Percentiles rank a stretch among this genome's conserved stretches.
phyloP scores from a whole-genome alignment of 2,888 invertebrate genomes.

The Nemotelus pantherinus region DNA sequence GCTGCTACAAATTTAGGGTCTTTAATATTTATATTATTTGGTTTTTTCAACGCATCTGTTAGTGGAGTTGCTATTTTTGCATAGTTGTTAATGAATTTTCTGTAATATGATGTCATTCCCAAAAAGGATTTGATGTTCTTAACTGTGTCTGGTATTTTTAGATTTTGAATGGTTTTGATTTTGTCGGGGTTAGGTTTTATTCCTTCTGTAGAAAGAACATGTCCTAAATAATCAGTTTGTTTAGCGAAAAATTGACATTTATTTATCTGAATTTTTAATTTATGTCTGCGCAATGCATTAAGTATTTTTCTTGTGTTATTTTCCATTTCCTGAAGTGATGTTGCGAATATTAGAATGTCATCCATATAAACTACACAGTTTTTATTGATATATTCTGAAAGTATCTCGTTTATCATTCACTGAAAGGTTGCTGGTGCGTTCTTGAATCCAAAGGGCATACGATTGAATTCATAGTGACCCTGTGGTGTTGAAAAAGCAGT shows the following conservation, averaged over 20 bases:
- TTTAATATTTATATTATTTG: slow-evolving; percentile 10
- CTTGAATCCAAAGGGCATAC: neutral
- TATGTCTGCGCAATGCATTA: slow-evolving; percentile 49
- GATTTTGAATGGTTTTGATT: slow-evolving; percentile 9
- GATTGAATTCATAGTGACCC: slow-evolving; percentile 16
- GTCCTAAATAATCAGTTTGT: neutral
- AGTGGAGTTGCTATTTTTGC: slow-evolving; percentile 49
- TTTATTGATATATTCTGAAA: neutral
- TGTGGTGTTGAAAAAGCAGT: slow-evolving; percentile 16
- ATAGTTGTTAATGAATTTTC: slow-evolving; percentile 33
- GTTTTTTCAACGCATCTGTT: slow-evolving; percentile 51
- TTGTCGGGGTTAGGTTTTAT: slow-evolving; percentile 9
- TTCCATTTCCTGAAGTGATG: slow-evolving; percentile 54
- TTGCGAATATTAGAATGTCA: slow-evolving; percentile 49
- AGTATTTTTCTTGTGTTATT: slow-evolving; percentile 39
- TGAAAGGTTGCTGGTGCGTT: slow-evolving; percentile 50
- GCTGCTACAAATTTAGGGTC: slow-evolving; percentile 8
- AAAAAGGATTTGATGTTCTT: slow-evolving; percentile 8
- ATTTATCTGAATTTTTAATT: slow-evolving; percentile 54
- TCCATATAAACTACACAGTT: slow-evolving; percentile 6
- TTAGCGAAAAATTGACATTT: slow-evolving; percentile 22
- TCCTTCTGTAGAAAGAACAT: neutral
- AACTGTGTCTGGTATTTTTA: neutral
- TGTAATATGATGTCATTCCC: neutral
- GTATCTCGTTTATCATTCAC: neutral